Evolutionary conservation across 2,113 vertebrate species (phyloP).

Genomic region (Carlito syrichta): DNA sequence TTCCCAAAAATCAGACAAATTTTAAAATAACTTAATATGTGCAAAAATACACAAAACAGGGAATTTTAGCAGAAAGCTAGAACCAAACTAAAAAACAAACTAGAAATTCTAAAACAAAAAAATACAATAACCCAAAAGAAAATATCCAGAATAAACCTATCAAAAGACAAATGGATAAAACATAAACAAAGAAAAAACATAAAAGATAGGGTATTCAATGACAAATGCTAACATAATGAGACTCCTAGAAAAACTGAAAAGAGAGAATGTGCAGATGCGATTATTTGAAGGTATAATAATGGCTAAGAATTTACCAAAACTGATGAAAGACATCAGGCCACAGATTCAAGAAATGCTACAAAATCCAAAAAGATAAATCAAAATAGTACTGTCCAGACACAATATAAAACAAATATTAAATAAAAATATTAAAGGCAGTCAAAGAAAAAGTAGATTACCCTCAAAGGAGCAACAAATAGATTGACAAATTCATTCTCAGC

Average conservation of each 20-base stretch:
- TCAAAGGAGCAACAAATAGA: neutral
- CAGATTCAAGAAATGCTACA: neutral
- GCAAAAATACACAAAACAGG: neutral
- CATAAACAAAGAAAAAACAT: neutral
- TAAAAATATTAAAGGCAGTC: neutral
- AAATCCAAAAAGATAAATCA: neutral
- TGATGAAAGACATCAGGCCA: neutral
- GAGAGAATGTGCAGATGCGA: neutral
- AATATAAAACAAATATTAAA: too few relatives aligned
- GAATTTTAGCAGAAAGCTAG: neutral
- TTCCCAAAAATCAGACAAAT: neutral
- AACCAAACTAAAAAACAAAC: neutral
- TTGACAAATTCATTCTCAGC: neutral
- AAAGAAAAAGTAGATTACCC: neutral
- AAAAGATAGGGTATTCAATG: neutral
- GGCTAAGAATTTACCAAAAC: neutral
- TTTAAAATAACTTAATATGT: neutral
- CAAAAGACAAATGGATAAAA: neutral
- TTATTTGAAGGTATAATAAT: neutral
- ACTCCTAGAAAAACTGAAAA: neutral
- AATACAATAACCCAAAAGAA: neutral
- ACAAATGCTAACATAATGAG: neutral
- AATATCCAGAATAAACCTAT: neutral
- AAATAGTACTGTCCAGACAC: neutral
- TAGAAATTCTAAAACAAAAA: neutral